Evolutionary conservation across 2,888 invertebrate genomes (phyloP), one percentile per base, ranked within the genome.

Genomic region (Lycaena phlaeas): DNA sequence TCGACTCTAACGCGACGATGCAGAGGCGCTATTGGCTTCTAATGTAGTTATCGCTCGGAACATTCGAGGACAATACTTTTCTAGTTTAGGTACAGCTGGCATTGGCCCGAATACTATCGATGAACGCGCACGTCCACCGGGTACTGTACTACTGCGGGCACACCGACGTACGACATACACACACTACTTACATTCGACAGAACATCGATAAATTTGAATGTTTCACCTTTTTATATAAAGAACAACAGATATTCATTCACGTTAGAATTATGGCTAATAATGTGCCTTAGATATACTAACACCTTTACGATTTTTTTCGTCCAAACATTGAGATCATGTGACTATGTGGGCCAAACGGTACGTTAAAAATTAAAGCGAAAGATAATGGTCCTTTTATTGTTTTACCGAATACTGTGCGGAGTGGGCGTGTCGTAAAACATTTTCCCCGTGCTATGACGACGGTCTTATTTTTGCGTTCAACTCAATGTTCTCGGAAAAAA

Each of bases 1-100:
- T 44, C 48, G 41, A 72, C 72, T 60, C 58, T 79, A 69, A 40
- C 38, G 2, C 27, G 25, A 45, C 15, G 47, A 38, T 39, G 53
- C 68, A 78, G 53, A 68, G 68, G 52, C 57, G 59, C 54, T 54
- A 68, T 66, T 73, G 49, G 47, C 46, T 44, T 45, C 48, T 18
- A 47, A 42, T 64, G 73, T 61, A 69, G 77, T 81, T 79, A 84
- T 82, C 82, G 76, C 69, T 75, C 64, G 63, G 69, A 78, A 74
- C 77, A 77, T 81, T 57, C 82, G 82, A 82, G 81, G 82, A 82
- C 82, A 82, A 81, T 81, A 78, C 72, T 81, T 81, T 79, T 81
- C 81, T 81, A 82, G 82, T 79, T 81, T 82, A 82, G 78, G 77
- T 76, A 76, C 74, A 67, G 65, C 71, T 79, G 82, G 78, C 82